These are phyloP conservation scores for Neocrepidodera transversa DNA, from an alignment of 2,888 invertebrate genomes.

Conservation along the genomic window DNA sequence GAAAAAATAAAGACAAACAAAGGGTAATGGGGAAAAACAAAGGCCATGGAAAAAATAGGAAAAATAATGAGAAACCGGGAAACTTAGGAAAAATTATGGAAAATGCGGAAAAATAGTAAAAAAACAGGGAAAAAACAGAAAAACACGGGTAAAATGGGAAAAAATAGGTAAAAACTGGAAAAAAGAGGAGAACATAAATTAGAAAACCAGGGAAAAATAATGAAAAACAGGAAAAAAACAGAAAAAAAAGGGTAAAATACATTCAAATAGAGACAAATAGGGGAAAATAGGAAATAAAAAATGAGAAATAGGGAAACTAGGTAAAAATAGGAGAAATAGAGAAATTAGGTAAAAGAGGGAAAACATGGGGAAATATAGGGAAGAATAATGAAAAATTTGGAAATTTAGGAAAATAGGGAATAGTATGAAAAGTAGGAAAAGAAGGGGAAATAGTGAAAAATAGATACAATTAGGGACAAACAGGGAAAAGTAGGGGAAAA, in stretches of 20 bases:
- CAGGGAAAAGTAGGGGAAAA: constrained; percentile 7
- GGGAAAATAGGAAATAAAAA: constrained; percentile 13
- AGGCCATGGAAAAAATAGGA: neutral
- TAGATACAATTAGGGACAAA: no score
- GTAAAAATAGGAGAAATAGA: constrained; percentile 15
- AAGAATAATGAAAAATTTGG: no score
- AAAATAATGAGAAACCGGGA: constrained; percentile 9
- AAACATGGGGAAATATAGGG: no score
- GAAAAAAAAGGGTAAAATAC: constrained; percentile 2
- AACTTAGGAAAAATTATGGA: constrained; percentile 3
- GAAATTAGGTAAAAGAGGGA: constrained; percentile 11
- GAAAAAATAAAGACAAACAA: neutral
- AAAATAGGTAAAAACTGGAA: constrained; percentile 11
- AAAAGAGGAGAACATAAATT: constrained; percentile 9
- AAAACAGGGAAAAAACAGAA: constrained; percentile 4
- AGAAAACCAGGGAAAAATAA: constrained; percentile 7
- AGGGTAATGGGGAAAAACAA: constrained; percentile 2
- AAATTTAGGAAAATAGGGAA: constrained; percentile 11
- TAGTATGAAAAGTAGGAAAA: constrained; percentile 1
- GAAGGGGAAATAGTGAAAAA: constrained; percentile 14
- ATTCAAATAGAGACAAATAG: constrained; percentile 7
- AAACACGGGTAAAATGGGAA: constrained; percentile 4
- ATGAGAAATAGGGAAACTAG: constrained; percentile 12
- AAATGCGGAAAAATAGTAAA: constrained; percentile 3
- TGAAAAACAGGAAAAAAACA: constrained; percentile 11